Evolutionary conservation across 2,113 vertebrate genomes (phyloP).

Genomic region (Pipa parva): DNA sequence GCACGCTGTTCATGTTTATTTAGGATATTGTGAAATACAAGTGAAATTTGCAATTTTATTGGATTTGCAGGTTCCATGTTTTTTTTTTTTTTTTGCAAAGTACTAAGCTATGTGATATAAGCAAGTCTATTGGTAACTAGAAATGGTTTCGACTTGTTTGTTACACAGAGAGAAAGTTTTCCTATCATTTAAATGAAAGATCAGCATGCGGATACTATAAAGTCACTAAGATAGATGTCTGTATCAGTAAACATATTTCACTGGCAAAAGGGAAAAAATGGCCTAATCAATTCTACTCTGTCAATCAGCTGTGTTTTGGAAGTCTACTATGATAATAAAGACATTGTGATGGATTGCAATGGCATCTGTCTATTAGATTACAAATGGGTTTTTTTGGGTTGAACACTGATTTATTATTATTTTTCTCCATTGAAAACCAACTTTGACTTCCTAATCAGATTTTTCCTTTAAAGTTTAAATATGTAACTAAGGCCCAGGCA

Average conservation of each 20-base stretch:
- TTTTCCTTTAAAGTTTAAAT: conserved; percentile 16
- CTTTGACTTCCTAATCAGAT: conserved; percentile 17
- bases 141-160: conserved; percentile 54
- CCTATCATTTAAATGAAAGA: conserved; percentile 53
- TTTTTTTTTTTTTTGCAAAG: too few relatives aligned
- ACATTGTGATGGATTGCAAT: conserved; percentile 23
- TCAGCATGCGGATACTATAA: conserved; percentile 51
- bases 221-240: conserved; percentile 47
- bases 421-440: conserved; percentile 16
- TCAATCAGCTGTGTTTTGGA: conserved; percentile 44
- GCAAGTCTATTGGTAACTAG: conserved; percentile 44
- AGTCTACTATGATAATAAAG: conserved; percentile 1
- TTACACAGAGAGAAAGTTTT: conserved; percentile 44
- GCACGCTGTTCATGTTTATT: conserved; percentile 91
- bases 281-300: conserved; percentile 55
- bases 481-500: too few relatives aligned
- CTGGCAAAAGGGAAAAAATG: conserved; percentile 54
- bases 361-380: conserved; percentile 32
- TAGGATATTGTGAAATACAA: conserved; percentile 97
- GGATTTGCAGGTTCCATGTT: conserved; percentile 76
- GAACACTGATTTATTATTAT: too few relatives aligned
- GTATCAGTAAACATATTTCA: conserved; percentile 65
- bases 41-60: conserved; percentile 99
- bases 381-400: conserved; percentile 20
- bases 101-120: conserved; percentile 57